Conservation (phyloP, 1,140 invertebrate genomes). For the Listronotus bonariensis region DNA sequence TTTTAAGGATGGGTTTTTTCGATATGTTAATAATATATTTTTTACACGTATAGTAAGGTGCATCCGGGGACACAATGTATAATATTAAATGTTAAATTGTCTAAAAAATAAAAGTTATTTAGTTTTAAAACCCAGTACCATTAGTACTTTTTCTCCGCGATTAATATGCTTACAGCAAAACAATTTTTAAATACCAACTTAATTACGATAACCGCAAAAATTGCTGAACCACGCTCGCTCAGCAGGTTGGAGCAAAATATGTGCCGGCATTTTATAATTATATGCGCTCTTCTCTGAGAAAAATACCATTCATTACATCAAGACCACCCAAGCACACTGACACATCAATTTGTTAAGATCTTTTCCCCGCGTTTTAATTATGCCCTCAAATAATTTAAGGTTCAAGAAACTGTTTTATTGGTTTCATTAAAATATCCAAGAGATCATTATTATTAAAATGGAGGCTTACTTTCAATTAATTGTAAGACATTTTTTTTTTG, state of each 20-base stretch:
- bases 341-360: conserved; percentile 19
- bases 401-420: not conserved
- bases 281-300: not conserved
- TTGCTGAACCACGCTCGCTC: not conserved
- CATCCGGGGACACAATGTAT: too few relatives aligned
- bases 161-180: too few relatives aligned
- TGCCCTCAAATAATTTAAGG: not conserved
- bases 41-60: too few relatives aligned
- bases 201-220: conserved; percentile 16
- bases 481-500: too few relatives aligned
- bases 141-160: too few relatives aligned
- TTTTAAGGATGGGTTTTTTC: too few relatives aligned
- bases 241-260: not conserved
- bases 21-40: too few relatives aligned
- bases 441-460: too few relatives aligned
- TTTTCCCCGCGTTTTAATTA: conserved; percentile 17
- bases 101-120: too few relatives aligned
- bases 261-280: conserved; percentile 15
- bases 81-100: too few relatives aligned
- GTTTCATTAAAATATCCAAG: not conserved
- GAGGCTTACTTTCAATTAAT: too few relatives aligned
- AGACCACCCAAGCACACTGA: conserved; percentile 13
- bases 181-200: not conserved
- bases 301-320: conserved; percentile 7
- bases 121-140: too few relatives aligned